These are phyloP conservation scores for Ceratosolen fusciceps DNA, from an alignment of 1,140 invertebrate species.

Conservation along the genomic window DNA sequence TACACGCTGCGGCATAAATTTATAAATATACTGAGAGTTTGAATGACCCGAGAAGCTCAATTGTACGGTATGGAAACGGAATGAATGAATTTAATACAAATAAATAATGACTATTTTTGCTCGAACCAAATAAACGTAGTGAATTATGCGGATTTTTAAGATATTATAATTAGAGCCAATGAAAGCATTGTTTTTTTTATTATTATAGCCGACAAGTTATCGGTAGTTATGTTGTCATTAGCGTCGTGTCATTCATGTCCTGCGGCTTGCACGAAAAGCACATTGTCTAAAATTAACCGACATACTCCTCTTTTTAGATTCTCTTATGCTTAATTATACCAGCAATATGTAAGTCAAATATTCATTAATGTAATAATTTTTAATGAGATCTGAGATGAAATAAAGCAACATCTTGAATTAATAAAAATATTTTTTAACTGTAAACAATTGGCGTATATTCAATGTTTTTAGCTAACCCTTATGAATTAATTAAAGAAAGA, in stretches of 20 bases:
- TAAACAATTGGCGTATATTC: no score
- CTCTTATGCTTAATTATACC: no score
- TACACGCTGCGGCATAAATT: constrained; percentile 6
- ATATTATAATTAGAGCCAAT: constrained; percentile 34
- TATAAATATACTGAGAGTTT: constrained; percentile 34
- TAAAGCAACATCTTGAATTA: no score
- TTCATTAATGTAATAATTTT: no score
- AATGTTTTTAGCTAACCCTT: no score
- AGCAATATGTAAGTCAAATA: no score
- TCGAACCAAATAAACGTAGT: constrained; percentile 43
- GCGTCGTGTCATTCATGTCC: background rate
- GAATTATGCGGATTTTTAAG: constrained; percentile 40
- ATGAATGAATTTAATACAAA: constrained; percentile 37
- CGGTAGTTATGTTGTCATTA: constrained; percentile 1
- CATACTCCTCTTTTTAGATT: no score
- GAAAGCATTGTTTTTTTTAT: constrained; percentile 29
- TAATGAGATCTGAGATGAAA: no score
- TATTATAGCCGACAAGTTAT: constrained; percentile 29
- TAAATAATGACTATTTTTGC: constrained; percentile 48
- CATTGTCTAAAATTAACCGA: no score
- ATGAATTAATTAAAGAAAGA: no score
- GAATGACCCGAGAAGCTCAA: constrained; percentile 8
- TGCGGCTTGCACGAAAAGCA: constrained; percentile 22
- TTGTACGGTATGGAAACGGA: background rate
- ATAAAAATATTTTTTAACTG: no score